Base-by-base conservation (phyloP, 1,140 invertebrate genomes). In the Zaprionus nigranus region DNA sequence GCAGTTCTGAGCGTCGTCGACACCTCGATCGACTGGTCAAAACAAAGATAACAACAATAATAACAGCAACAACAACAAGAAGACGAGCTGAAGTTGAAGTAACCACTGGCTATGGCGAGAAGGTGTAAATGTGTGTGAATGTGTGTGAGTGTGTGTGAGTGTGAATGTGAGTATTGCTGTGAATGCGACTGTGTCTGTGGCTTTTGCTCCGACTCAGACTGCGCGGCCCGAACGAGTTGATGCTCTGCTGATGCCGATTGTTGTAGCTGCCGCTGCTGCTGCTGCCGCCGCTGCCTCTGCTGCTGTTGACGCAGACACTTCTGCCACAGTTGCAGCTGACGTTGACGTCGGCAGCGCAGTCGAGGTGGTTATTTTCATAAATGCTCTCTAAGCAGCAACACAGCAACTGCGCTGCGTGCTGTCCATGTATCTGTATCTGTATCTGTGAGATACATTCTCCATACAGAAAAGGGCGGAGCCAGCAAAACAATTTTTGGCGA, bases 1-100 rank as follows among this genome's bases (percentile, higher is more conserved):
- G 30, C 9, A 34, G 30, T 34, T 9, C 30, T 9, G 30, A 34
- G 30, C 30, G 30, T 34, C 7, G 43, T 36, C 60, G 56, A 36
- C 68, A 70, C 51, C 65, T 38, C 82, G 83, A 87, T 81, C 84
- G 81, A 87, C 83, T 87, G 83, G 83, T 88, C 84, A 86, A 82
- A 86, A 86, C 79, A 86, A 86, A 82, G 71, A 77, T 70, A 80
- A 67, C 67, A 69, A 64, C 46, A 77, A 67, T 61, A 69, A 58
- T 40, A 77, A 57, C 40, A 69, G 60, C n/a, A 66, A 4, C 28
- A 56, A 34, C 36, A 64, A 70, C 26, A 69, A 22, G 53, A 62
- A 11, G 58, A 69, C 15, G 58, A 59, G 38, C 63, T 59, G 57
- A 60, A 75, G 20, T 46, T 26, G 38, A 56, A 75, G 43, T 65